Evolutionary conservation across 2,113 vertebrate species (phyloP).

Genomic region (Thunnus thynnus): DNA sequence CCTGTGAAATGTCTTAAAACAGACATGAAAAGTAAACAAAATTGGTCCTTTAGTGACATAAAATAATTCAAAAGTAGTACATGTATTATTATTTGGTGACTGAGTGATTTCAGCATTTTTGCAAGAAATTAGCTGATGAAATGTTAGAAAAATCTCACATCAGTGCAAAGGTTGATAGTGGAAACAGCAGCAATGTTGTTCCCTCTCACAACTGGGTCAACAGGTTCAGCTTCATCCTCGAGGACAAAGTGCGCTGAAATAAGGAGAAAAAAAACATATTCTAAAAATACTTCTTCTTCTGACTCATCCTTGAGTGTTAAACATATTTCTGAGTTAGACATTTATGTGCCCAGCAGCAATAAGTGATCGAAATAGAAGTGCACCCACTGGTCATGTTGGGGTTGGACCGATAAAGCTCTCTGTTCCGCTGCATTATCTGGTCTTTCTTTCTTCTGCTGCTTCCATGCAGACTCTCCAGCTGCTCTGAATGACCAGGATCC

Average conservation of each 20-base stretch:
- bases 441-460: constrained; percentile 85
- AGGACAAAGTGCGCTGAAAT: constrained; percentile 82
- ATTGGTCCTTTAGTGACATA: neutral
- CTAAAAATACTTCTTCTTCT: neutral
- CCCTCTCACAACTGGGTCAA: constrained; percentile 78
- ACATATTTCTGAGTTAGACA: neutral
- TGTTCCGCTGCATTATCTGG: constrained; percentile 88
- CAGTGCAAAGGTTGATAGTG: constrained; percentile 88
- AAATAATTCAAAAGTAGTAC: neutral
- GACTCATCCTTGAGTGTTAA: neutral
- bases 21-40: neutral
- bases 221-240: constrained; percentile 84
- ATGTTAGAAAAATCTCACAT: constrained; percentile 82
- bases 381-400: constrained; percentile 92
- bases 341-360: neutral
- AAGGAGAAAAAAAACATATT: constrained; percentile 7
- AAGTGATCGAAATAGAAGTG: neutral
- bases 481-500: constrained; percentile 73
- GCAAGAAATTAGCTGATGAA: neutral
- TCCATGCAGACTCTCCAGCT: constrained; percentile 84
- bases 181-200: constrained; percentile 89
- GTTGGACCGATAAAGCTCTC: constrained; percentile 91
- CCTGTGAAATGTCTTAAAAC: constrained; percentile 86
- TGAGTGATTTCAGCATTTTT: neutral
- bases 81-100: neutral